Evolutionary conservation across 2,113 vertebrate species (phyloP).

Genomic region (Apteryx owenii): DNA sequence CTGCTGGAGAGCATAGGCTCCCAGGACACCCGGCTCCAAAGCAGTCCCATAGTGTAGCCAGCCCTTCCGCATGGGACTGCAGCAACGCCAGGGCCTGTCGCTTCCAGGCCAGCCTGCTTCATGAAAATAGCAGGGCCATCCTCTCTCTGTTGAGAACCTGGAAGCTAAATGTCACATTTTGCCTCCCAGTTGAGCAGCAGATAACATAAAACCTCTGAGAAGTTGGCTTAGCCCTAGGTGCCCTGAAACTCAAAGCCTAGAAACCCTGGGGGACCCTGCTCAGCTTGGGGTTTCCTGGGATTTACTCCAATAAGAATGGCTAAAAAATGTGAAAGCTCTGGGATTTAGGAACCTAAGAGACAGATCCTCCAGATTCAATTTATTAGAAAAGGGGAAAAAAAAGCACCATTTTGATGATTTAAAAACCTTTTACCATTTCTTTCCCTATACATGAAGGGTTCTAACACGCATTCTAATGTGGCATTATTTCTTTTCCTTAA

Average conservation of each 20-base stretch:
- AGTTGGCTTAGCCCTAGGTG: neutral
- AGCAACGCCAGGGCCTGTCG: neutral
- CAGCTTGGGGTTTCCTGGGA: accelerated
- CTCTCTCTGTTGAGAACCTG: neutral
- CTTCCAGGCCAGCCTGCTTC: neutral
- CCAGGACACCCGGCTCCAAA: neutral
- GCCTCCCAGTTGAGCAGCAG: neutral
- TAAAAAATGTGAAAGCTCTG: neutral
- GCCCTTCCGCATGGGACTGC: neutral
- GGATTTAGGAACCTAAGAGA: neutral
- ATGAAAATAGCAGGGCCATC: neutral
- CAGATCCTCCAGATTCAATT: neutral
- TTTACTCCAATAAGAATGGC: neutral
- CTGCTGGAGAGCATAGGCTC: neutral
- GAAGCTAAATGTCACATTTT: neutral
- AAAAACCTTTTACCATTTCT: neutral
- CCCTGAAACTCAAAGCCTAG: neutral
- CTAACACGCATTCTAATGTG: neutral
- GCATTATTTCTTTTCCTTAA: neutral
- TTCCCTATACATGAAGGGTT: neutral
- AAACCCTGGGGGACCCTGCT: neutral
- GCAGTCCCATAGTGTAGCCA: neutral
- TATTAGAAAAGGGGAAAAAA: neutral
- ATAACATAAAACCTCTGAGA: neutral
- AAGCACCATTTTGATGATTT: neutral